phyloP scores from a whole-genome alignment of 1,140 invertebrate species.

The Cheumatopsyche charites region DNA sequence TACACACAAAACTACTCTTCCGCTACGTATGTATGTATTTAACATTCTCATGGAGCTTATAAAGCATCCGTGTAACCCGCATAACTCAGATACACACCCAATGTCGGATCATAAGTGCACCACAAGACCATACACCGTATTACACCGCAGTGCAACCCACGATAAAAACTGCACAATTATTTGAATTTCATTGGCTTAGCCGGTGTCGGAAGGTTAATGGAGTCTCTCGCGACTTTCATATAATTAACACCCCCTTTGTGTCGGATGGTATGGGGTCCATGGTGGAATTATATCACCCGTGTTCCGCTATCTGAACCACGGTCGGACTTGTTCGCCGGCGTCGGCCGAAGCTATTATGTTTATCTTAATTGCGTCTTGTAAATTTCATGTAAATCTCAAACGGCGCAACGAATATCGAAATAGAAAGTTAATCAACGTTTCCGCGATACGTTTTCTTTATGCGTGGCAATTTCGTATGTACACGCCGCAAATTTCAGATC shows the following conservation, averaged over 20 bases:
- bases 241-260: slow-evolving; percentile 6
- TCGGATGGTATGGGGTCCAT: neutral
- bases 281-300: slow-evolving; percentile 27
- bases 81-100: slow-evolving; percentile 3
- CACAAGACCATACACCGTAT: neutral
- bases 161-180: no score
- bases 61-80: slow-evolving; percentile 20
- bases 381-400: slow-evolving; percentile 37
- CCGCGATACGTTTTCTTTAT: slow-evolving; percentile 25
- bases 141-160: neutral
- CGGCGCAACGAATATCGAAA: slow-evolving; percentile 31
- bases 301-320: slow-evolving; percentile 13
- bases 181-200: neutral
- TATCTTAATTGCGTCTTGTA: slow-evolving; percentile 38
- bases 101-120: slow-evolving; percentile 24
- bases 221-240: neutral
- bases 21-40: slow-evolving; percentile 7
- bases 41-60: slow-evolving; percentile 12
- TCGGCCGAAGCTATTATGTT: slow-evolving; percentile 34
- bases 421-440: slow-evolving; percentile 34
- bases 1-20: slow-evolving; percentile 30
- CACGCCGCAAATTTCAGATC: neutral
- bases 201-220: slow-evolving; percentile 8
- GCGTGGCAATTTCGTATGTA: slow-evolving; percentile 13
- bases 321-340: slow-evolving; percentile 20